Evolutionary conservation across 2,113 vertebrate species (phyloP).

Genomic region (Manacus vitellinus): DNA sequence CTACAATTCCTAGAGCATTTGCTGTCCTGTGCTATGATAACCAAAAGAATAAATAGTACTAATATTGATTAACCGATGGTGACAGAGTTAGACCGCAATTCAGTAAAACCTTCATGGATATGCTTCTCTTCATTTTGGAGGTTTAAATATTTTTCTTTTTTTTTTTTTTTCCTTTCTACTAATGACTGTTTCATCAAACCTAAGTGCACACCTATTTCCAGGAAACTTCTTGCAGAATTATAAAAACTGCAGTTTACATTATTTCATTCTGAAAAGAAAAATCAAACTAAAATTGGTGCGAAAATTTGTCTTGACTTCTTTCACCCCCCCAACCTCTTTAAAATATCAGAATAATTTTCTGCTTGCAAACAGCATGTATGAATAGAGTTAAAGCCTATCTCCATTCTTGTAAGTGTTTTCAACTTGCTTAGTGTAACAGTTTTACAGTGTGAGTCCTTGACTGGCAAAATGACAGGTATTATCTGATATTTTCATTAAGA

Average conservation of each 20-base stretch:
- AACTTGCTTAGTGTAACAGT: background rate
- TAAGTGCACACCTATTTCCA: background rate
- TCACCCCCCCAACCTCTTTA: background rate
- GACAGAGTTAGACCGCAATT: background rate
- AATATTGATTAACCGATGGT: background rate
- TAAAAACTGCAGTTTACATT: background rate
- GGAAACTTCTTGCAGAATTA: background rate
- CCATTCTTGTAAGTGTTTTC: background rate
- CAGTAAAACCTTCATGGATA: background rate
- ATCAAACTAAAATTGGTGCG: rapidly evolving
- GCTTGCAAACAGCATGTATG: background rate
- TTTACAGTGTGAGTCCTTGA: background rate
- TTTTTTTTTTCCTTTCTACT: background rate
- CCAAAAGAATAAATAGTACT: background rate
- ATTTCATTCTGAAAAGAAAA: background rate
- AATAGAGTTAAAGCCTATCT: background rate
- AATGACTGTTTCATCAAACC: background rate
- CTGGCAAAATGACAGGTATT: background rate
- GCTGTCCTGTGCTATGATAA: background rate
- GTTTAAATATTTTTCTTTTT: background rate
- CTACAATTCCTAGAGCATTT: background rate
- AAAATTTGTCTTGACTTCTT: background rate
- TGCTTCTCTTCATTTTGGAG: background rate
- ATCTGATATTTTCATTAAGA: background rate
- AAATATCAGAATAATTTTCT: background rate